Evolutionary conservation across 1,140 invertebrate species (phyloP).

Genomic region (Diprion similis): DNA sequence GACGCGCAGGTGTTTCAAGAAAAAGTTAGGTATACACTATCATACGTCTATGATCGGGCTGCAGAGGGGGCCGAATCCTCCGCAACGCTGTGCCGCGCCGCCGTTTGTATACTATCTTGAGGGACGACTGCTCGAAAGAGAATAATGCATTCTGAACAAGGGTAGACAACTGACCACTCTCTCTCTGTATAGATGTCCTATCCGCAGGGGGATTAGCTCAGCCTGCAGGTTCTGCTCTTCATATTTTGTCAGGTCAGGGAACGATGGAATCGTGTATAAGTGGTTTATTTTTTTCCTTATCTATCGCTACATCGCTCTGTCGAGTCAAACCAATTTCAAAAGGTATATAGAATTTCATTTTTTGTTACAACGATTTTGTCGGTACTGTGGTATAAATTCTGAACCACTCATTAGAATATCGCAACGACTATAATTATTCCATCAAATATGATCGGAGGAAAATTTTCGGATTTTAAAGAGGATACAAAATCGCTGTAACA

Average conservation of each 20-base stretch:
- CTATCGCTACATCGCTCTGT: no score
- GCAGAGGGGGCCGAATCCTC: neutral
- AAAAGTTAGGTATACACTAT: neutral
- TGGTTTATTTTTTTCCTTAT: no score
- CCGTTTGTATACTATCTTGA: neutral
- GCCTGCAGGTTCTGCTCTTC: neutral
- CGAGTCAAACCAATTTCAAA: no score
- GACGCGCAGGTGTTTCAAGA: slow-evolving; percentile 4
- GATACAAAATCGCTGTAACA: no score
- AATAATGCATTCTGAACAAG: slow-evolving; percentile 6
- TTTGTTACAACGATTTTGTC: no score
- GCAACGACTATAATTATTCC: no score
- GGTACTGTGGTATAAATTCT: no score
- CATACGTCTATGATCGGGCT: neutral
- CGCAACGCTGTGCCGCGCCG: neutral
- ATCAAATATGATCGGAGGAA: no score
- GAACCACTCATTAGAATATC: no score
- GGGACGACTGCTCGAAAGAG: neutral
- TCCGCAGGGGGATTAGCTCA: neutral
- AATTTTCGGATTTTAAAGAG: no score
- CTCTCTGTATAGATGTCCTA: neutral
- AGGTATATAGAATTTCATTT: no score
- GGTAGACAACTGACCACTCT: slow-evolving; percentile 5
- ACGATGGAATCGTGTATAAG: slow-evolving; percentile 1
- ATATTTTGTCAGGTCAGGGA: slow-evolving; percentile 5